Evolutionary conservation across 2,113 vertebrate species (phyloP), one percentile per base, ranked within the genome.

Genomic region (Tympanuchus pallidicinctus): DNA sequence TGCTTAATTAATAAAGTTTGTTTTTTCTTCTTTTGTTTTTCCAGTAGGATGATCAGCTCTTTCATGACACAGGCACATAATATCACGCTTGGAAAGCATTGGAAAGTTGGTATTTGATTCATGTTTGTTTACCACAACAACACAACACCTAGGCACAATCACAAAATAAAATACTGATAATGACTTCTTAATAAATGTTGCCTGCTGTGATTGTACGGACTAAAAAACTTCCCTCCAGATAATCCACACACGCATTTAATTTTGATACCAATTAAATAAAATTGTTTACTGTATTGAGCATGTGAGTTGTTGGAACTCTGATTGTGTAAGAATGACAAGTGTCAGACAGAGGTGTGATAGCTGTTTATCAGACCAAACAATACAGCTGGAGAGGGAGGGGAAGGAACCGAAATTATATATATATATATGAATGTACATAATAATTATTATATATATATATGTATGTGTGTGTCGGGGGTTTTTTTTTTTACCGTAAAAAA

Each of bases 181-280:
- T 42, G 14, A 28, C 13, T 11, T 90, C 79, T 66, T 82, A 86
- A 79, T 40, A 92, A 85, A 22, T 48, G 19, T 12, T 64, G 66
- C 9, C 16, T 20, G 22, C 38, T 69, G 25, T 18, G 54, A 32
- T 27, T n/a, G 8, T 21, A 78, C 47, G 32, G 52, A 74, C 76
- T 93, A 85, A 81, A 81, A 64, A 88, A 69, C 24, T 57, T 92
- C 50, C 77, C 67, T 56, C 45, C 48, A 16, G 36, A 52, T 52
- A 90, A 77, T 40, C n/a, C 63, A 69, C 22, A 78, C 38, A 20
- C 28, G 45, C 48, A 85, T 57, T 74, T 88, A 90, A 73, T 88
- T 83, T 69, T 79, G 86, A 83, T 60, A 85, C 43, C 27, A 88
- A 63, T 76, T 84, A 82, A 93, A 89, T 38, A 72, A 92, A 88